phyloP scores from a whole-genome alignment of 2,113 vertebrate genomes.

The Trogon surrucura region DNA sequence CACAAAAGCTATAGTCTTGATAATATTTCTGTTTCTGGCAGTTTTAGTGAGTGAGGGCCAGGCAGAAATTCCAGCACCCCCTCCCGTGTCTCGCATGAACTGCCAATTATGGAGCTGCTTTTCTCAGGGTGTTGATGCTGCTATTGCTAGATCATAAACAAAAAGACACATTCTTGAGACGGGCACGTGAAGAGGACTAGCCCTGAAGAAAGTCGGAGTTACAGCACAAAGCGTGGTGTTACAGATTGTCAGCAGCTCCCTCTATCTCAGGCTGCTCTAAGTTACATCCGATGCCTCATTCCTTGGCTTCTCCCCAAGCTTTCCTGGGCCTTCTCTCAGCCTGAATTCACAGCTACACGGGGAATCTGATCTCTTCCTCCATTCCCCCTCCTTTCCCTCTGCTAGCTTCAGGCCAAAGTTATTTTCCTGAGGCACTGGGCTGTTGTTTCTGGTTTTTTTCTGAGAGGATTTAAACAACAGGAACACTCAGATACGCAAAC shows the following conservation, averaged over 20 bases:
- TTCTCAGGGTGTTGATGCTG: background rate
- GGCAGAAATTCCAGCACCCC: background rate
- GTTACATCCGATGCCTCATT: background rate
- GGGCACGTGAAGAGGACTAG: background rate
- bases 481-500: background rate
- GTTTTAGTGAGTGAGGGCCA: background rate
- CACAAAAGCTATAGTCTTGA: background rate
- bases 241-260: background rate
- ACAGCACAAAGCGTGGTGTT: background rate
- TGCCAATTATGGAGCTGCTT: background rate
- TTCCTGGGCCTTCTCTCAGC: background rate
- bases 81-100: background rate
- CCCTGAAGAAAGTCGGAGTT: background rate
- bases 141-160: background rate
- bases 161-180: background rate
- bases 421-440: background rate
- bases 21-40: background rate
- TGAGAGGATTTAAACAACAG: too few relatives aligned
- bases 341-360: background rate
- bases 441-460: too few relatives aligned
- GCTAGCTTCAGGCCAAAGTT: background rate
- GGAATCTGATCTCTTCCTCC: background rate
- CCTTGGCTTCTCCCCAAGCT: background rate
- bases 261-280: background rate
- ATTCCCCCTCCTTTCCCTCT: background rate